These are phyloP conservation scores for Vultur gryphus DNA, from an alignment of 2,797 vertebrate species.

Conservation along the genomic window DNA sequence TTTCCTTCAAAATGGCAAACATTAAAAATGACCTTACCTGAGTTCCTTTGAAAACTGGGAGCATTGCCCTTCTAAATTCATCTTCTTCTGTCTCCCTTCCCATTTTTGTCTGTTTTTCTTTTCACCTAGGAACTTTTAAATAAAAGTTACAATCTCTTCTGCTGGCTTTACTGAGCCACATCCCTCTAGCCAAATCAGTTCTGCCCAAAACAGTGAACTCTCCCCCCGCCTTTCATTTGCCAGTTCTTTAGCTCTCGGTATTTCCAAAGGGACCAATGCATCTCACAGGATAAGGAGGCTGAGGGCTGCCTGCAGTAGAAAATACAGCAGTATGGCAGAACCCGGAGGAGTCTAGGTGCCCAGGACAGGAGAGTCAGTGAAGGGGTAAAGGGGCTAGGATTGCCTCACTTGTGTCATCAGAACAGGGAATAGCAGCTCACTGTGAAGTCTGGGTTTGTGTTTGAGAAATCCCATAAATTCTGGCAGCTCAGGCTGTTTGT, in stretches of 20 bases:
- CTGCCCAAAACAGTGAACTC: neutral
- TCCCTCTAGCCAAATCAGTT: neutral
- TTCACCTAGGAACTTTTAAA: neutral
- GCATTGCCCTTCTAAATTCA: neutral
- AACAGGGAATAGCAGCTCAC: neutral
- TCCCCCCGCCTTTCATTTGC: neutral
- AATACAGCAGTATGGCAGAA: neutral
- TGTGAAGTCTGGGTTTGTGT: neutral
- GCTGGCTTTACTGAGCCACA: neutral
- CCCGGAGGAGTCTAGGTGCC: neutral
- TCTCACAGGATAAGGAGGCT: neutral
- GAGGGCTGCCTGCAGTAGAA: neutral
- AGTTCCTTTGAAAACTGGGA: neutral
- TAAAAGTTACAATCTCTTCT: neutral
- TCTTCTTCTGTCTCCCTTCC: neutral
- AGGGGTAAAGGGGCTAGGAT: neutral
- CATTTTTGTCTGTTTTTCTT: neutral
- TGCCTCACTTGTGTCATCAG: fast-evolving
- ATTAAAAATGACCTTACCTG: neutral
- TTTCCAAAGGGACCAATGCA: neutral
- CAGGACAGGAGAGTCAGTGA: neutral
- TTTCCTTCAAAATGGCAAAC: neutral
- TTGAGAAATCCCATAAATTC: neutral
- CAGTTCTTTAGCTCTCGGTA: neutral
- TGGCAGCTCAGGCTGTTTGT: neutral